These are phyloP conservation scores for Argya squamiceps DNA, from an alignment of 2,797 vertebrate species.

Conservation along the genomic window DNA sequence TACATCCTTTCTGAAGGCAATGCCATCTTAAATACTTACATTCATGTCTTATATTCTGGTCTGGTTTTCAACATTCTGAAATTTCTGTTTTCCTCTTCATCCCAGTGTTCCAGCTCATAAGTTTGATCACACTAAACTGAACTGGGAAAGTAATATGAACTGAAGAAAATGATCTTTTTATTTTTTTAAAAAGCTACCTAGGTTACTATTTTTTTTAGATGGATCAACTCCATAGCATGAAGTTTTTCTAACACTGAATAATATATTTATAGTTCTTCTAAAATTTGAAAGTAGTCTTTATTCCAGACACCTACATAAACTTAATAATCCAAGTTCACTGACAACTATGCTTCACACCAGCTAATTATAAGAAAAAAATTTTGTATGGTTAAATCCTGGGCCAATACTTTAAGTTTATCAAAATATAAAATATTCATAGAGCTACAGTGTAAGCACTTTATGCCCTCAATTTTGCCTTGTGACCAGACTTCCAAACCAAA, in stretches of 20 bases:
- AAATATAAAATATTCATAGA: not conserved
- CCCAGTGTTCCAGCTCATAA: not conserved
- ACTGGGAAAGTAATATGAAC: not conserved
- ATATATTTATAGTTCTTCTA: not conserved
- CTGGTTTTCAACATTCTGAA: not conserved
- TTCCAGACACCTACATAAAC: not conserved
- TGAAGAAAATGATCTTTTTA: not conserved
- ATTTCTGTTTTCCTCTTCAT: not conserved
- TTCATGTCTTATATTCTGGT: not conserved
- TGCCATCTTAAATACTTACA: not conserved
- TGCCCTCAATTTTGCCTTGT: not conserved
- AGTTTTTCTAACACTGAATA: not conserved
- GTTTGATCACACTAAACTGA: not conserved
- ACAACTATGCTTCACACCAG: not conserved
- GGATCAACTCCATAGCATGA: not conserved
- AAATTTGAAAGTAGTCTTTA: not conserved
- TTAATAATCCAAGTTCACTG: not conserved
- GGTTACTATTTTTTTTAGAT: not conserved
- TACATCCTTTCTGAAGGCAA: not conserved
- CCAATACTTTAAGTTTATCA: not conserved
- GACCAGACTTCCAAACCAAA: not conserved
- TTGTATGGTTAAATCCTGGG: not conserved
- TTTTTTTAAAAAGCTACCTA: not conserved
- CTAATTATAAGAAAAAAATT: not conserved
- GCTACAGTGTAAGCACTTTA: not conserved